A percentile compares a stretch with the other conserved stretches of the same genome.
These are phyloP conservation scores for Danio aesculapii DNA, from an alignment of 2,797 vertebrate genomes.

Conservation along the genomic window DNA sequence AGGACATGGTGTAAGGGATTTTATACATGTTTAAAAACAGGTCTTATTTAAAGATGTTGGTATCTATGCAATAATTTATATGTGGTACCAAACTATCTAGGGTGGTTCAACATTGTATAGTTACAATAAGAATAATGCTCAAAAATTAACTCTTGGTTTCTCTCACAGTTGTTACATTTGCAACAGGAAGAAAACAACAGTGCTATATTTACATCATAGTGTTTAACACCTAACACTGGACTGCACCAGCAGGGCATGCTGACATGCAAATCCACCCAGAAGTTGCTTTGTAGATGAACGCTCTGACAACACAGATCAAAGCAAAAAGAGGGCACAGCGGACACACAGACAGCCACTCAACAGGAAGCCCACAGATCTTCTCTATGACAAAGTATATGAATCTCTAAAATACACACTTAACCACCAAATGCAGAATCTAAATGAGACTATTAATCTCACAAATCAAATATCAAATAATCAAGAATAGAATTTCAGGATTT, in stretches of 20 bases:
- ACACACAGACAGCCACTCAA: background rate
- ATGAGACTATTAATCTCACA: no score
- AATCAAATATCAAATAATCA: no score
- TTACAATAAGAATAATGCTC: background rate
- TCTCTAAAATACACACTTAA: background rate
- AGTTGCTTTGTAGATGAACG: constrained; percentile 46
- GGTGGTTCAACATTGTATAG: background rate
- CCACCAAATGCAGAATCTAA: background rate
- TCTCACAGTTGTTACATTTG: background rate
- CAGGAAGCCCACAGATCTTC: constrained; percentile 9
- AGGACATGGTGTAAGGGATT: no score
- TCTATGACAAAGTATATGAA: background rate
- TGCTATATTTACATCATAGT: background rate
- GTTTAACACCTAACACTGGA: constrained; percentile 33
- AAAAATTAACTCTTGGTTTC: background rate
- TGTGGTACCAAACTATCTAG: background rate
- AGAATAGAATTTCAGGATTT: no score
- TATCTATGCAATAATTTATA: background rate
- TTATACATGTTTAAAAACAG: no score
- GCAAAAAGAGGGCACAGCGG: background rate
- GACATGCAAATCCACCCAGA: constrained; percentile 64
- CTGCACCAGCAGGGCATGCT: constrained; percentile 29
- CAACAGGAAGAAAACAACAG: background rate
- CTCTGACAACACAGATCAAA: constrained; percentile 47
- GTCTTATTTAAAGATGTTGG: background rate